phyloP scores from a whole-genome alignment of 2,797 vertebrate genomes.

The Pempheris klunzingeri region DNA sequence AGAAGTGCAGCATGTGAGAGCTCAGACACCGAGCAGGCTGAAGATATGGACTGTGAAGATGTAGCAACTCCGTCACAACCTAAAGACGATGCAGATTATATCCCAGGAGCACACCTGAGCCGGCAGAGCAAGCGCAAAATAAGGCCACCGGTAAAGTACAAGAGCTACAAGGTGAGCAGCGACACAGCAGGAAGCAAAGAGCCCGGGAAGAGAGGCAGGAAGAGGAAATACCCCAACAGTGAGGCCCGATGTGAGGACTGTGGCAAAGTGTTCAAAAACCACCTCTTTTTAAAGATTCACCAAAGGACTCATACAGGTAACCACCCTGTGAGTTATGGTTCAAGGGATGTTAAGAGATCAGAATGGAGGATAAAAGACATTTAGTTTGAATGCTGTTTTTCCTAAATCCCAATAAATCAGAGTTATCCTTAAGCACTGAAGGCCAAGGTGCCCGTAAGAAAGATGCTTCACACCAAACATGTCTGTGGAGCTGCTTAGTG shows the following conservation, averaged over 20 bases:
- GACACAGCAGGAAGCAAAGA: conserved; percentile 84
- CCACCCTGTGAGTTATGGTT: neutral
- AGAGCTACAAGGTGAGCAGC: conserved; percentile 88
- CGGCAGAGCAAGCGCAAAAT: conserved; percentile 91
- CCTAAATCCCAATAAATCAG: neutral
- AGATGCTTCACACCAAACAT: neutral
- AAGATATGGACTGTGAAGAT: neutral
- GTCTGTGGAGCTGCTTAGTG: neutral
- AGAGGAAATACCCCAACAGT: conserved; percentile 85
- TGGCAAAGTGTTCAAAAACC: conserved; percentile 94
- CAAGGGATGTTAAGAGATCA: neutral
- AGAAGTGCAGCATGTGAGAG: neutral
- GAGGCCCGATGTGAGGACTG: conserved; percentile 94
- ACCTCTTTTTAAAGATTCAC: conserved; percentile 94
- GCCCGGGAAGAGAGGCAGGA: conserved; percentile 84
- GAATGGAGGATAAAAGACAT: neutral
- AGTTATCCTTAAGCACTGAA: neutral
- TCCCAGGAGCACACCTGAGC: conserved; percentile 76
- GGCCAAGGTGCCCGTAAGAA: neutral
- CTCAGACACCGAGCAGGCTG: neutral
- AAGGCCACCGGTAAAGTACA: conserved; percentile 90
- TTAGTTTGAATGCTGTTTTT: neutral
- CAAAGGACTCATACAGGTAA: conserved; percentile 95
- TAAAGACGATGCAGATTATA: conserved; percentile 79
- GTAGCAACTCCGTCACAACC: conserved; percentile 47